Evolutionary conservation across 1,140 invertebrate genomes (phyloP).

Genomic region (Trachymyrmex cornetzi): DNA sequence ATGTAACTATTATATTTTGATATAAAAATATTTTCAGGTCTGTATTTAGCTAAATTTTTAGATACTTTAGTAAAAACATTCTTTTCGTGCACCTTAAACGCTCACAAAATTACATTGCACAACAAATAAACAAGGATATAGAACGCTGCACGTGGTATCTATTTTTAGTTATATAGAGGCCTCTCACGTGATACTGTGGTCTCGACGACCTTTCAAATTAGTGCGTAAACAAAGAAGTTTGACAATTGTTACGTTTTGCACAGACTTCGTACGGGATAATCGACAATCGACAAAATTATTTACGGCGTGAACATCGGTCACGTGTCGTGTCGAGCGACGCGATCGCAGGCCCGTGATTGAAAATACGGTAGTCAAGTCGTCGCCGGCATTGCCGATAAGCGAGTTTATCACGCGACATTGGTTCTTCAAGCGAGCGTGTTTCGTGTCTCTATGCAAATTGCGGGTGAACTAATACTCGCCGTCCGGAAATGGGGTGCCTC

Average conservation of each 20-base stretch:
- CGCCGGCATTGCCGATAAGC: constrained; percentile 65
- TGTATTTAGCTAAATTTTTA: too few relatives aligned
- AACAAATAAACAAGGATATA: neutral
- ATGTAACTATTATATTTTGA: too few relatives aligned
- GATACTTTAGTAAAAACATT: too few relatives aligned
- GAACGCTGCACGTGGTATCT: neutral
- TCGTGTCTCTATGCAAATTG: constrained; percentile 83
- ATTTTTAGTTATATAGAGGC: neutral
- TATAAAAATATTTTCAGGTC: too few relatives aligned
- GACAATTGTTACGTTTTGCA: neutral
- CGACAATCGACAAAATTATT: constrained; percentile 15
- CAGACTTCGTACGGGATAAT: constrained; percentile 11
- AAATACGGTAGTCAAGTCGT: constrained; percentile 57
- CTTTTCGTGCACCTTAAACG: neutral
- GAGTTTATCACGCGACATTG: constrained; percentile 81
- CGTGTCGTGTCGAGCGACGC: constrained; percentile 22
- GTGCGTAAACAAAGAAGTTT: neutral
- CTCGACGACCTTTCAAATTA: neutral
- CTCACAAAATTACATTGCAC: neutral
- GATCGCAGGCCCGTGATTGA: constrained; percentile 34
- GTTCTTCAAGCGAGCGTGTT: constrained; percentile 74
- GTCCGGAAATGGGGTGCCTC: constrained; percentile 79
- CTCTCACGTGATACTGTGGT: neutral
- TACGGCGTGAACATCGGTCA: neutral
- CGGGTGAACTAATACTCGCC: constrained; percentile 79